Conservation (phyloP, 2,797 vertebrate genomes). For the Myotis planiceps region DNA sequence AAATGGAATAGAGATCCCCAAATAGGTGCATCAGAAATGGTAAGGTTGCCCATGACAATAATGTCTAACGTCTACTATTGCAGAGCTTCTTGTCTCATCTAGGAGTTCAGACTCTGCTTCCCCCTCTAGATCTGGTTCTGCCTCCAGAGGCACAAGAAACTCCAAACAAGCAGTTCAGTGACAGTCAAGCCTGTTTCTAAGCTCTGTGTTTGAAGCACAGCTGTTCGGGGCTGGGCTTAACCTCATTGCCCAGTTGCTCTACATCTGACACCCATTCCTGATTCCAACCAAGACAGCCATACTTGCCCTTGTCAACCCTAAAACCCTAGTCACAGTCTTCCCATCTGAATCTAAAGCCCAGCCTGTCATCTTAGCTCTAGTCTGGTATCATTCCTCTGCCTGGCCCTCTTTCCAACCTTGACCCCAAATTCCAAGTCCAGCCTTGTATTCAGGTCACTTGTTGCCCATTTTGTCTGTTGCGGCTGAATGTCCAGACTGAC, state of each 20-base stretch:
- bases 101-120: background rate
- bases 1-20: background rate
- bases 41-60: background rate
- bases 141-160: background rate
- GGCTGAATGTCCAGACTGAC: fast-evolving
- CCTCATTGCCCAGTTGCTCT: background rate
- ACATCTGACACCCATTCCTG: background rate
- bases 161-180: background rate
- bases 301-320: background rate
- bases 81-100: background rate
- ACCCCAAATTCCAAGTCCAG: background rate
- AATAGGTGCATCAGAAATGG: background rate
- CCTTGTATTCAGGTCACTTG: too few relatives aligned
- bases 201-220: background rate
- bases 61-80: background rate
- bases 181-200: background rate
- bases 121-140: background rate
- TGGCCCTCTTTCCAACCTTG: background rate
- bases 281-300: background rate
- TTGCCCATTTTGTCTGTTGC: background rate
- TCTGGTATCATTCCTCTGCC: background rate
- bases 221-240: background rate
- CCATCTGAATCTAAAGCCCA: background rate
- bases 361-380: background rate
- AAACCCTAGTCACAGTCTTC: background rate